Conservation (phyloP, 2,113 vertebrate species). For the Passer domesticus region DNA sequence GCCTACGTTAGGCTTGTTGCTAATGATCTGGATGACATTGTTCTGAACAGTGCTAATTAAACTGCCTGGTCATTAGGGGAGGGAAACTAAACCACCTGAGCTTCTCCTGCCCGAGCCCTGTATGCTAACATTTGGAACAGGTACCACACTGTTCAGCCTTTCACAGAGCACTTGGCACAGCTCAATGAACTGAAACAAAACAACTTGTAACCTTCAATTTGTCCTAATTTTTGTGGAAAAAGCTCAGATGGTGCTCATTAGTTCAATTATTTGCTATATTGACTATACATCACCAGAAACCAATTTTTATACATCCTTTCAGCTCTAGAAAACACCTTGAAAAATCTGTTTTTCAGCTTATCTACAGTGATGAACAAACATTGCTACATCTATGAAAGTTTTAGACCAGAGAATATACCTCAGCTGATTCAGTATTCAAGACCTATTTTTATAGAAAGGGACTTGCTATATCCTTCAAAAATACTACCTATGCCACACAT, state of each 20-base stretch:
- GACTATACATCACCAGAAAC: neutral
- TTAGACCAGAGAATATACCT: neutral
- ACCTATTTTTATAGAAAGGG: neutral
- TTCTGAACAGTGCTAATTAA: neutral
- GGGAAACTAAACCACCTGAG: neutral
- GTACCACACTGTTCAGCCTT: neutral
- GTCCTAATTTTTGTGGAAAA: neutral
- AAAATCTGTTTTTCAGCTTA: neutral
- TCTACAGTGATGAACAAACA: neutral
- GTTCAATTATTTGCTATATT: neutral
- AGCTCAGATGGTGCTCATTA: neutral
- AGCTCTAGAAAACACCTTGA: neutral
- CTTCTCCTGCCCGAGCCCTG: neutral
- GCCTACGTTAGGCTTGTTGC: neutral
- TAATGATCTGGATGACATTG: neutral
- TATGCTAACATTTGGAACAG: neutral
- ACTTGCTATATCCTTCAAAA: neutral
- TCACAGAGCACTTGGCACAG: neutral
- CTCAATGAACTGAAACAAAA: neutral
- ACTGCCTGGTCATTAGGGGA: neutral
- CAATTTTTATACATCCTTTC: neutral
- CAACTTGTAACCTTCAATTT: neutral
- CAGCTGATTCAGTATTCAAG: neutral
- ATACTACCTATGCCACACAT: neutral
- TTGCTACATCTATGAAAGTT: neutral